Evolutionary conservation across 2,888 invertebrate genomes (phyloP).

Genomic region (Melanotus villosus): DNA sequence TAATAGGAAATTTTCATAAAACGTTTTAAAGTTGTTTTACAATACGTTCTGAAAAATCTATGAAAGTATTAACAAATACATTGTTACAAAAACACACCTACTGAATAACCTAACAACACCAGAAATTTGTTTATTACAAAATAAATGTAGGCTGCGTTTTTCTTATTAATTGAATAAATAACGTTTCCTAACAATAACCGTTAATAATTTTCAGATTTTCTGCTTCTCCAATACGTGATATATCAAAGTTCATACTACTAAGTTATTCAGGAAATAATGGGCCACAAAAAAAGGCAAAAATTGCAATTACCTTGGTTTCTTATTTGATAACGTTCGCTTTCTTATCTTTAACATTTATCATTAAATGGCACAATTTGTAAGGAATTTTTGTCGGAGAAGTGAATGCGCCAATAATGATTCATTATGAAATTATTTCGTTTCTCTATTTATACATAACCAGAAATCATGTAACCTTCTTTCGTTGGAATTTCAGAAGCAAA

Average conservation of each 20-base stretch:
- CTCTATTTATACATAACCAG: not conserved
- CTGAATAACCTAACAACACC: too few species aligned
- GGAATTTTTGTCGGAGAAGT: not conserved
- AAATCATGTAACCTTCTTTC: too few species aligned
- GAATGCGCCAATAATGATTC: not conserved
- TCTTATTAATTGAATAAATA: not conserved
- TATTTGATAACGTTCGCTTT: slow-evolving; percentile 11
- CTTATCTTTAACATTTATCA: slow-evolving; percentile 9
- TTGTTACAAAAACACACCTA: too few species aligned
- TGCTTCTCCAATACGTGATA: not conserved
- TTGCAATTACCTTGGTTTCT: slow-evolving; percentile 12
- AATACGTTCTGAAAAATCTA: too few species aligned
- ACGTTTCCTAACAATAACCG: not conserved
- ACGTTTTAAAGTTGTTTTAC: too few species aligned
- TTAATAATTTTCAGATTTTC: not conserved
- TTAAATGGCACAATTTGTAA: not conserved
- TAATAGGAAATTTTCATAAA: too few species aligned
- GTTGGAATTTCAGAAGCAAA: too few species aligned
- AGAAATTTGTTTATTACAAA: too few species aligned
- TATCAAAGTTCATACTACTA: not conserved
- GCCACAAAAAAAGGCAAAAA: slow-evolving; percentile 12
- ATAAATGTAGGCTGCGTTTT: too few species aligned
- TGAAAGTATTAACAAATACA: too few species aligned
- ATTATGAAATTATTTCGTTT: not conserved
- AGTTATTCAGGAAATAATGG: slow-evolving; percentile 5